Percentiles rank a stretch among this genome's conserved stretches.
Conservation (phyloP, 2,113 vertebrate species). For the Lepus europaeus region DNA sequence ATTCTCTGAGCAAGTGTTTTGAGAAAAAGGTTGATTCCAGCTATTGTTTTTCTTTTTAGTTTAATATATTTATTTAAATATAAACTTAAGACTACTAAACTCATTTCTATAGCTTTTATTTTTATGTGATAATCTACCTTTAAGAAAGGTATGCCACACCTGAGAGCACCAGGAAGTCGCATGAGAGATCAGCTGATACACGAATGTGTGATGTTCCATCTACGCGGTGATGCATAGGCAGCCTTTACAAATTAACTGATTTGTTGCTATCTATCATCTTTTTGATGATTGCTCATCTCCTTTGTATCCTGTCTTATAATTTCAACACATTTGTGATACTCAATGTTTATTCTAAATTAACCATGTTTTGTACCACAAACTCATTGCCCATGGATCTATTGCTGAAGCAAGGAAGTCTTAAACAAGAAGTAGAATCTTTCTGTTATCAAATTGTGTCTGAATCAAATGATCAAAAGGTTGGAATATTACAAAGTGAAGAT, state of each 20-base stretch:
- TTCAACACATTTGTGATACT: constrained; percentile 74
- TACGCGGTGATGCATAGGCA: constrained; percentile 74
- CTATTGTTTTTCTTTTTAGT: constrained; percentile 59
- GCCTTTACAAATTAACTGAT: constrained; percentile 75
- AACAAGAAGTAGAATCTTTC: constrained; percentile 81
- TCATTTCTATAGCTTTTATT: constrained; percentile 81
- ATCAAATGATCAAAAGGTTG: constrained; percentile 75
- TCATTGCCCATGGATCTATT: constrained; percentile 77
- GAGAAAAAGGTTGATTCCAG: constrained; percentile 49
- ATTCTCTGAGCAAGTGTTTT: constrained; percentile 59
- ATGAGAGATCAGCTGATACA: constrained; percentile 77
- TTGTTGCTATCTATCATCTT: constrained; percentile 61
- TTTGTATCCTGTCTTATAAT: constrained; percentile 70
- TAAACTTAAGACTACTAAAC: constrained; percentile 72
- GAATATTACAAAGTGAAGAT: constrained; percentile 76
- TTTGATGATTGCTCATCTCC: constrained; percentile 66
- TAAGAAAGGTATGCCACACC: constrained; percentile 79
- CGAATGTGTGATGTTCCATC: constrained; percentile 75
- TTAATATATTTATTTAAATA: constrained; percentile 68
- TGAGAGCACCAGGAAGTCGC: constrained; percentile 77
- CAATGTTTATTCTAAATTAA: constrained; percentile 72
- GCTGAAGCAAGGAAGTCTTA: constrained; percentile 80
- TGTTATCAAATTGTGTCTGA: constrained; percentile 80
- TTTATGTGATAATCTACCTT: constrained; percentile 82
- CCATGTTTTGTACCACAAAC: constrained; percentile 79